Percentiles rank a stretch among this genome's conserved stretches.
phyloP scores from a whole-genome alignment of 2,113 vertebrate genomes.

The Lonchura striata region DNA sequence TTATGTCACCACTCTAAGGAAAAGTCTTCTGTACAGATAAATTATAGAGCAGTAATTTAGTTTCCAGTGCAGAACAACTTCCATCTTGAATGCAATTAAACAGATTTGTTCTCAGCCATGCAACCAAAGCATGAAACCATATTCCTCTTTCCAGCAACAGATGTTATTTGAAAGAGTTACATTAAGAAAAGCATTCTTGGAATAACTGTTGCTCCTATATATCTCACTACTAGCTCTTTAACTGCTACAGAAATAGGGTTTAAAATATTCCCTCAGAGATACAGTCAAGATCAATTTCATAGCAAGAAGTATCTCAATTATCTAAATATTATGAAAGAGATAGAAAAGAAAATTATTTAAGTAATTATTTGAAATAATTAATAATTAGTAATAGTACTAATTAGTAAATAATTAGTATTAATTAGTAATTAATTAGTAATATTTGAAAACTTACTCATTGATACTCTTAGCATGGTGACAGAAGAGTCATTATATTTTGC shows the following conservation, averaged over 20 bases:
- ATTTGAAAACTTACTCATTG: not conserved
- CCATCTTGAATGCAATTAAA: not conserved
- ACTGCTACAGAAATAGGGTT: not conserved
- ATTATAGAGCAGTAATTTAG: not conserved
- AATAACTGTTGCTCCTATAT: not conserved
- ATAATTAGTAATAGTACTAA: too few species aligned
- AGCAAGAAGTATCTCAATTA: not conserved
- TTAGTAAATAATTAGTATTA: too few species aligned
- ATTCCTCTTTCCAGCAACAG: conserved; percentile 17
- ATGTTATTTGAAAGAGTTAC: conserved; percentile 7
- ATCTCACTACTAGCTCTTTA: not conserved
- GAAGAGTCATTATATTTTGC: not conserved
- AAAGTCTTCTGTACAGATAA: not conserved
- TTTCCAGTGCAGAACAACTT: not conserved
- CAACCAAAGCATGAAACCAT: conserved; percentile 20
- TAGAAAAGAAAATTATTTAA: not conserved
- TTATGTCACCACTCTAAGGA: not conserved
- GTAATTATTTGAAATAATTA: not conserved
- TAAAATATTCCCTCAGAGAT: not conserved
- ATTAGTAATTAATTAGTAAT: not conserved
- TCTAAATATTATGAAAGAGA: not conserved
- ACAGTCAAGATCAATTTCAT: not conserved
- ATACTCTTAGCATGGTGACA: not conserved
- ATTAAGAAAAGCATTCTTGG: not conserved
- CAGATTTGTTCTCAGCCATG: conserved; percentile 25